Percentiles rank a stretch among this genome's conserved stretches.
Conservation (phyloP, 2,888 invertebrate species). For the Meteorus colon region DNA sequence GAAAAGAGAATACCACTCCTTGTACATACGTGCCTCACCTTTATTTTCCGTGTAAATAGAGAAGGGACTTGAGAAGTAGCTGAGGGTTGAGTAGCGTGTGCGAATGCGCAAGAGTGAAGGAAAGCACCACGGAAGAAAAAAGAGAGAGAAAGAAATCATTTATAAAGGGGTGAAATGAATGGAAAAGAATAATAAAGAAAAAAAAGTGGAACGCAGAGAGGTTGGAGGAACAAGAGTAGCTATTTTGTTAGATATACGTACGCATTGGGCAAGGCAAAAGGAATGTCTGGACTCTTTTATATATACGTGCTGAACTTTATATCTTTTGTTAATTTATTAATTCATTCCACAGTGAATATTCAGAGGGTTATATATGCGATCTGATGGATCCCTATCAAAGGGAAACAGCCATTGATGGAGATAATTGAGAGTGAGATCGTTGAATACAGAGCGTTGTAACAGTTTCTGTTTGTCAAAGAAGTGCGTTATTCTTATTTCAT, state of each 20-base stretch:
- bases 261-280: not conserved
- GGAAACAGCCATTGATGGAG: not conserved
- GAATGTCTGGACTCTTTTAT: not conserved
- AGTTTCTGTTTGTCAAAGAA: too few species aligned
- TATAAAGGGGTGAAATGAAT: conserved; percentile 18
- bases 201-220: conserved; percentile 4
- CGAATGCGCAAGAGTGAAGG: conserved; percentile 5
- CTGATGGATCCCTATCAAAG: not conserved
- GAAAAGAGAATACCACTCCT: conserved; percentile 25
- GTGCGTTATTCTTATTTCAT: too few species aligned
- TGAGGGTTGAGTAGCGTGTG: conserved; percentile 1
- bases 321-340: not conserved
- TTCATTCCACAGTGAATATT: not conserved
- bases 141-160: not conserved
- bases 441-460: not conserved
- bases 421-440: not conserved
- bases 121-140: not conserved
- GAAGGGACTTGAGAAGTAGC: conserved; percentile 7
- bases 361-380: not conserved
- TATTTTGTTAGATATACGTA: not conserved
- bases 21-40: conserved; percentile 16
- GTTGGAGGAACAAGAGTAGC: not conserved
- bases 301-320: not conserved
- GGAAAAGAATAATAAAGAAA: not conserved
- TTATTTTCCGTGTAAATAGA: conserved; percentile 31